Evolutionary conservation across 2,797 vertebrate species (phyloP), one percentile per base, ranked within the genome.

Genomic region (Clarias platycephalus): DNA sequence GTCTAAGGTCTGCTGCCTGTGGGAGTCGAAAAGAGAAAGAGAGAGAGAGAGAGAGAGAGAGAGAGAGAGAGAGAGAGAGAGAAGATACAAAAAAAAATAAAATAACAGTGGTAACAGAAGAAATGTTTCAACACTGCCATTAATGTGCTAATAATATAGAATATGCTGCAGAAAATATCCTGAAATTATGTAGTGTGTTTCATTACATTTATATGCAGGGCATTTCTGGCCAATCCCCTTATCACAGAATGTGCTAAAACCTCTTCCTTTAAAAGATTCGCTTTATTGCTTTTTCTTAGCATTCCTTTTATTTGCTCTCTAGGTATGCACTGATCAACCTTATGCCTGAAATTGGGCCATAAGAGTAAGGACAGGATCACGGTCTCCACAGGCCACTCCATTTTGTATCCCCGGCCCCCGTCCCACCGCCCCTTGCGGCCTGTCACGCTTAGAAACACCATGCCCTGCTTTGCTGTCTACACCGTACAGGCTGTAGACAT

Each of bases 1-100:
- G 81, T 81, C 78, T 92, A 64, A 86, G 60, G 80, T 81, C 81
- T 91, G 60, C 82, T 62, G 87, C 85, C 90, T 88, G 80, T 89
- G 85, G 90, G 85, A 86, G 71, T 89, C 87, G 81, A 31, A 26
- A 62, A 31, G 58, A 44, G 13, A 18, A 20, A 34, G 57, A 16
- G 37, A 60, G 7, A 62, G 24, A 40, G 64, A 79, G 24, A 49
- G 49, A 40, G 31, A 53, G 12, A 40, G 62, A 72, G n/a, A 58
- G n/a, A 34, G 31, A 22, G 16, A 72, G 40, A 74, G 67, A 70
- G 63, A 49, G 26, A 68, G 44, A 77, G 18, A 28, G 58, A 49
- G 31, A 10, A 1, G 15, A 64, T 26, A 34, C n/a, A 49, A 49
- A 67, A n/a, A 67, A 40, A 77, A 8, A 24, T 0, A 20, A 20